These are phyloP conservation scores for Falco rusticolus DNA, from an alignment of 2,797 vertebrate genomes.

Conservation along the genomic window DNA sequence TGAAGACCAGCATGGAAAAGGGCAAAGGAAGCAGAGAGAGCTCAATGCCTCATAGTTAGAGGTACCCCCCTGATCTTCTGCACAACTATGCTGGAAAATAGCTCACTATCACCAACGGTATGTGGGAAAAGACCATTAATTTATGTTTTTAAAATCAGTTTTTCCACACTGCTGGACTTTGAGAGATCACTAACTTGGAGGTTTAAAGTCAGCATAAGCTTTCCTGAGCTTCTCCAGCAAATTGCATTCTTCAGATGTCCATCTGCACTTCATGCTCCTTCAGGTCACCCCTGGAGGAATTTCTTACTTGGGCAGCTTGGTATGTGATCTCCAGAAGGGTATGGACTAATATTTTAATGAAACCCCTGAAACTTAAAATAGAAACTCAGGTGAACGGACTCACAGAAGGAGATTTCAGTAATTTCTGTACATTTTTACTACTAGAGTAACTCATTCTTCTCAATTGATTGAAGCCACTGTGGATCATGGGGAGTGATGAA, in stretches of 20 bases:
- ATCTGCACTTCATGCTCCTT: neutral
- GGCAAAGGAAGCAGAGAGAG: neutral
- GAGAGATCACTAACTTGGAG: neutral
- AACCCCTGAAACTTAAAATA: neutral
- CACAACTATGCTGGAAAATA: neutral
- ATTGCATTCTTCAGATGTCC: neutral
- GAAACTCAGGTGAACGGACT: neutral
- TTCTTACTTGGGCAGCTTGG: neutral
- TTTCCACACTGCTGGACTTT: neutral
- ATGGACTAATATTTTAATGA: neutral
- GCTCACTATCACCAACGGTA: neutral
- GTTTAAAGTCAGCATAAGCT: neutral
- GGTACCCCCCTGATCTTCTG: neutral
- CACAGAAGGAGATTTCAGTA: neutral
- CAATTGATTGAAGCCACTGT: neutral
- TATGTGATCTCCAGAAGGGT: neutral
- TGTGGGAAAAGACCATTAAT: neutral
- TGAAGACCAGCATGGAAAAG: neutral
- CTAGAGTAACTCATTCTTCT: neutral
- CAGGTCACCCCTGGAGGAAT: neutral
- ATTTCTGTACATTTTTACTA: neutral
- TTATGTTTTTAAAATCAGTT: neutral
- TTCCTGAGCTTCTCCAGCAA: neutral
- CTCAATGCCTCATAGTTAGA: neutral
- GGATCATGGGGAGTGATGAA: neutral